Evolutionary conservation across 2,797 vertebrate species (phyloP).

Genomic region (Phalanger gymnotis): DNA sequence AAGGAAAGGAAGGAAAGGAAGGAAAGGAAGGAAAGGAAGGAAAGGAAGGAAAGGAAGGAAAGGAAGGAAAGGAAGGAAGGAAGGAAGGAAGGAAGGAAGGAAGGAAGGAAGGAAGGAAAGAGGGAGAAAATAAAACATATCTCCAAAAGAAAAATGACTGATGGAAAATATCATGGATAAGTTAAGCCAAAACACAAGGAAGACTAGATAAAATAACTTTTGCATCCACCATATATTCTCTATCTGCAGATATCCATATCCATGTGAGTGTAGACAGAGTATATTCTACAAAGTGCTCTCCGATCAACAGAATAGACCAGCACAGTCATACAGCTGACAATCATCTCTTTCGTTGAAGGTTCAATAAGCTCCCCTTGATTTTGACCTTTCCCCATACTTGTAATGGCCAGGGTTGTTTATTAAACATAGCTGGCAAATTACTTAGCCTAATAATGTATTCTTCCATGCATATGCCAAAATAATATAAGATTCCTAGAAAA

Average conservation of each 20-base stretch:
- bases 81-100: too few relatives aligned
- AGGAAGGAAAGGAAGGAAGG: too few relatives aligned
- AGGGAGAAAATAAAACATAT: not conserved
- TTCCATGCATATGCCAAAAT: not conserved
- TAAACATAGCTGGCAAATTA: slow-evolving; percentile 9
- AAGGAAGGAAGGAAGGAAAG: too few relatives aligned
- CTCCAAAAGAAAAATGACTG: not conserved
- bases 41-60: too few relatives aligned
- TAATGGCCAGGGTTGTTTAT: not conserved
- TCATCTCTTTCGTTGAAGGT: not conserved
- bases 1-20: too few relatives aligned
- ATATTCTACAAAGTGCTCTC: not conserved
- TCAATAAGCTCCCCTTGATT: not conserved
- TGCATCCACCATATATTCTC: not conserved
- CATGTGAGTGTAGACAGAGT: not conserved
- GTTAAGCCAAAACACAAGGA: not conserved
- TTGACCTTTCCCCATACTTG: not conserved
- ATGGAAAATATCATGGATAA: not conserved
- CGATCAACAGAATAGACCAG: not conserved
- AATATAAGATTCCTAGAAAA: not conserved
- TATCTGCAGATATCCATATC: not conserved
- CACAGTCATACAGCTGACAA: rapidly evolving
- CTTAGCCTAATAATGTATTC: not conserved
- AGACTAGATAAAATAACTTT: rapidly evolving
- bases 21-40: too few relatives aligned